These are phyloP conservation scores for Rhabdomys dilectus DNA, from an alignment of 2,113 vertebrate genomes.

Conservation along the genomic window DNA sequence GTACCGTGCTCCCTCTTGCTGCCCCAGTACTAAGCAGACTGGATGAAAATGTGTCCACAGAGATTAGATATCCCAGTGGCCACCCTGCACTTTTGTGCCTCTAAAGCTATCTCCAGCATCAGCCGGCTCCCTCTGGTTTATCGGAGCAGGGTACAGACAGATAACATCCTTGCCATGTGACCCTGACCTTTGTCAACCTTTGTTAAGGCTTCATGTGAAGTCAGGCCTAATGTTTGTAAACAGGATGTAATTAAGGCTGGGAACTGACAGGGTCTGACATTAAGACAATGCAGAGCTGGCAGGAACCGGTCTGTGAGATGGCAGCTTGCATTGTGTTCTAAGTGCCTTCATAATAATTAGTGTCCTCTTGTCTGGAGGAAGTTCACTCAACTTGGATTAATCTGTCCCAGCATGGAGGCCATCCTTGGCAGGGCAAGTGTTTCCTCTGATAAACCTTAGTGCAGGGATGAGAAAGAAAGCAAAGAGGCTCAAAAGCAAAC, in stretches of 20 bases:
- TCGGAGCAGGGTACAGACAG: constrained; percentile 89
- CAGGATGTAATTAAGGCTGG: constrained; percentile 99
- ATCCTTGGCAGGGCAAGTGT: constrained; percentile 96
- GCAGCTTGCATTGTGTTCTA: constrained; percentile 97
- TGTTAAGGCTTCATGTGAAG: constrained; percentile 93
- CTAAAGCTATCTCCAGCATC: constrained; percentile 83
- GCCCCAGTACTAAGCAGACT: constrained; percentile 65
- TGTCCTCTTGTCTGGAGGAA: constrained; percentile 98
- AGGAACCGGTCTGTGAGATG: constrained; percentile 93
- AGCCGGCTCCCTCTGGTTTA: constrained; percentile 85
- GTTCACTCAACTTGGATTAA: constrained; percentile 97
- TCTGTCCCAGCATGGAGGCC: constrained; percentile 96
- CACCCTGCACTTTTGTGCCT: constrained; percentile 17
- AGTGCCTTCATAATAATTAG: constrained; percentile 97
- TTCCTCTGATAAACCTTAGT: constrained; percentile 99
- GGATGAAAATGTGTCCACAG: constrained; percentile 78
- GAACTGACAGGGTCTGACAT: constrained; percentile 93
- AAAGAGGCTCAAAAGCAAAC: constrained; percentile 81
- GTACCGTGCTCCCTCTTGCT: neutral
- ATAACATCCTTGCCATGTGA: constrained; percentile 92
- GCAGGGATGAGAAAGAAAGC: constrained; percentile 86
- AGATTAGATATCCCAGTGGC: constrained; percentile 80
- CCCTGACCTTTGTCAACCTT: constrained; percentile 94
- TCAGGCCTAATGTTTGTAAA: constrained; percentile 96
- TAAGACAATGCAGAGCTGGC: constrained; percentile 95